Base-by-base conservation (phyloP, 2,797 vertebrate genomes). In the Halcyon smyrnensis region DNA sequence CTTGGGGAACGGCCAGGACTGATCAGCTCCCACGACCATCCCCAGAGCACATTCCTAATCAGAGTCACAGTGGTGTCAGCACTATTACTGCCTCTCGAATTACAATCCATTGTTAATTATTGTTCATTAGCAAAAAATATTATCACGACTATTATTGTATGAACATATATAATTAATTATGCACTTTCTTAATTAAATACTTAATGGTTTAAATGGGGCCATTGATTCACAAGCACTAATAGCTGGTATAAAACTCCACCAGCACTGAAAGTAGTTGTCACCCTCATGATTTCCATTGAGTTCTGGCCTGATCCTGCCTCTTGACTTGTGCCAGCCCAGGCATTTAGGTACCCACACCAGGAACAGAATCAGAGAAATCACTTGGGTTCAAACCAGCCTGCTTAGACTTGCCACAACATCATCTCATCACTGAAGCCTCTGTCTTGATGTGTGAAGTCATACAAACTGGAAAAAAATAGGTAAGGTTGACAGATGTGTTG, bases 121-220 rank as follows among this genome's bases (percentile, higher is more conserved):
- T 84, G 59, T 56, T 94, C 93, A 84, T 95, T 93, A 95, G 54
- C 67, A 76, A 71, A 71, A 84, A 82, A 69, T 82, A 90, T 84
- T 94, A 90, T 76, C 59, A 10, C 76, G 15, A 77, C 39, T 87
- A 24, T 46, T 78, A 94, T 76, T 82, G 30, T 46, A 59, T 25
- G 69, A 88, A 90, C 15, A 76, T 78, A 91, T 63, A 36, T 59
- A 83, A 95, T 95, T 93, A 91, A 93, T 95, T 91, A 89, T 95
- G 91, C 79, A 37, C 24, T 86, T 88, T 65, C 85, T 88, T 95
- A 94, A 96, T 95, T 94, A 95, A 96, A 71, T 54, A 13, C 88
- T 92, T 88, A 73, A 69, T 84, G 30, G 56, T 79, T 86, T 90
- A 63, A 92, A 94, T 91, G 7, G 21, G 36, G 53, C 60, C 80